phyloP scores from a whole-genome alignment of 2,888 invertebrate species.

The Parapristionchus giblindavisi region DNA sequence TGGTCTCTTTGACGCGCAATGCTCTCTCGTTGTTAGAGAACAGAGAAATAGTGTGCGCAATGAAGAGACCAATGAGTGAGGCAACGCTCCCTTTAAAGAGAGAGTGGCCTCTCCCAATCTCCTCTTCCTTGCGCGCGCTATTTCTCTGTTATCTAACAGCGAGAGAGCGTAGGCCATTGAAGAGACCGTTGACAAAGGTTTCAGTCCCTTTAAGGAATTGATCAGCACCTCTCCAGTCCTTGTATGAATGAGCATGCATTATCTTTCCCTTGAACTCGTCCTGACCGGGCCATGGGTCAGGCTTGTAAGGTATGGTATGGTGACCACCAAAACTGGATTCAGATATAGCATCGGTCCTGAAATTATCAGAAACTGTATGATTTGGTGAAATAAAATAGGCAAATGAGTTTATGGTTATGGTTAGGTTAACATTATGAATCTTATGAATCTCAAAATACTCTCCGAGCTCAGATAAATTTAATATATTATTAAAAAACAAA shows the following conservation, averaged over 20 bases:
- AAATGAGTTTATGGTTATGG: neutral
- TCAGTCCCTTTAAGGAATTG: too few species aligned
- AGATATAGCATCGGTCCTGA: conserved; percentile 42
- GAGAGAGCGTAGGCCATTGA: too few species aligned
- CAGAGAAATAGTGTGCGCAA: too few species aligned
- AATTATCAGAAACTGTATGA: conserved; percentile 2
- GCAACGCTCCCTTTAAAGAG: too few species aligned
- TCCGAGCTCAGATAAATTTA: neutral
- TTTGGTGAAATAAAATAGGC: neutral
- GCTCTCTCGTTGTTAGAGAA: too few species aligned
- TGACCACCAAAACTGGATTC: too few species aligned
- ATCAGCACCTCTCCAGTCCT: conserved; percentile 60
- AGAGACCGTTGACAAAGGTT: too few species aligned
- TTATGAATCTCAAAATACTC: neutral
- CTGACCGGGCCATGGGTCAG: conserved; percentile 62
- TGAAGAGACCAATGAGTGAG: too few species aligned
- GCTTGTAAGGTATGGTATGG: conserved; percentile 71
- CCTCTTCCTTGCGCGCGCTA: too few species aligned
- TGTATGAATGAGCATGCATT: conserved; percentile 68
- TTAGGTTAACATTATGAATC: neutral
- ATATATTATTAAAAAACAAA: neutral
- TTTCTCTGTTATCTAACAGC: too few species aligned
- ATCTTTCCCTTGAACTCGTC: conserved; percentile 64
- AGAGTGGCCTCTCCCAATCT: too few species aligned
- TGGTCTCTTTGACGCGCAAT: too few species aligned